Evolutionary conservation across 2,888 invertebrate genomes (phyloP).

Genomic region (Chalcis sispes): DNA sequence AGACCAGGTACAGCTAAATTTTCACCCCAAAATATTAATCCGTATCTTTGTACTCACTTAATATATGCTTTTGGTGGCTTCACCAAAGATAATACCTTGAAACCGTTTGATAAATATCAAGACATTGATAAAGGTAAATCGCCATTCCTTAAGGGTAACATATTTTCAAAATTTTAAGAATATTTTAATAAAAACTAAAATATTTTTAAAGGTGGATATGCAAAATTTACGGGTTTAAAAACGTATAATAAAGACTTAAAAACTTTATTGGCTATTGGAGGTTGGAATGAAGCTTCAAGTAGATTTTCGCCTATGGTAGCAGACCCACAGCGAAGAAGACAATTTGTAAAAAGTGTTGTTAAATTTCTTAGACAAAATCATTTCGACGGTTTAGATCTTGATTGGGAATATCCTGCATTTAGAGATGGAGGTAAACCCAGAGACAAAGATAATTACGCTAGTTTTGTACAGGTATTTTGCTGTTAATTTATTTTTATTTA

Average conservation of each 20-base stretch:
- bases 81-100: conserved; percentile 92
- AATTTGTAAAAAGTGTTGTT: conserved; percentile 89
- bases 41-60: conserved; percentile 94
- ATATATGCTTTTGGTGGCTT: conserved; percentile 95
- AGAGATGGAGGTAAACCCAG: conserved; percentile 84
- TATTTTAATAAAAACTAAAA: not conserved
- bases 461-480: conserved; percentile 85
- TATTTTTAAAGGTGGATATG: conserved; percentile 87
- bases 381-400: conserved; percentile 94
- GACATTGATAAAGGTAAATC: conserved; percentile 93
- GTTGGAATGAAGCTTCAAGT: conserved; percentile 95
- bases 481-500: not conserved
- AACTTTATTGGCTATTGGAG: conserved; percentile 93
- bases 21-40: conserved; percentile 95
- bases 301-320: conserved; percentile 93
- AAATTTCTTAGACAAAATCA: conserved; percentile 93
- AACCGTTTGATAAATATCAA: conserved; percentile 96
- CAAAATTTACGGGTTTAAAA: conserved; percentile 94
- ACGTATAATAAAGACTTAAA: conserved; percentile 94
- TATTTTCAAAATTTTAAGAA: no score
- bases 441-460: conserved; percentile 92
- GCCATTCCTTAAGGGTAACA: not conserved
- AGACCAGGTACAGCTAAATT: conserved; percentile 93
- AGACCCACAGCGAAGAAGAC: conserved; percentile 84
- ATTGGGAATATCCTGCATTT: conserved; percentile 93